Evolutionary conservation across 2,888 invertebrate species (phyloP).

Genomic region (Lochmaea capreae): DNA sequence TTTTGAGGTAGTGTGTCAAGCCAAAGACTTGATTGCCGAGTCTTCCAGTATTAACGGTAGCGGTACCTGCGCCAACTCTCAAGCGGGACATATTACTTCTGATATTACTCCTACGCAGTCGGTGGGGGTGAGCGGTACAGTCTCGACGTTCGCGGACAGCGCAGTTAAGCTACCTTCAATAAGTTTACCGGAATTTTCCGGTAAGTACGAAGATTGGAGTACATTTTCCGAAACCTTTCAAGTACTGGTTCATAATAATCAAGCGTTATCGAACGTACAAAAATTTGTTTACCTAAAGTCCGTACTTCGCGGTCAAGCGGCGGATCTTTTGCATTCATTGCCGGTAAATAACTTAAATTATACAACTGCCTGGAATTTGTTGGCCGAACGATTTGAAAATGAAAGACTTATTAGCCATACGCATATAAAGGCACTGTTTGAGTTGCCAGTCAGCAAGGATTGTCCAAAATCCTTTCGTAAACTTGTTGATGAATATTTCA

Average conservation of each 20-base stretch:
- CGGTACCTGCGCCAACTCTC: not conserved
- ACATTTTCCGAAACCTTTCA: conserved; percentile 1
- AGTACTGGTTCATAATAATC: too few relatives aligned
- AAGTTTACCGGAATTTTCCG: not conserved
- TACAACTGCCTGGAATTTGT: not conserved
- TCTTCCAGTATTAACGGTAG: not conserved
- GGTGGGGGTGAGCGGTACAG: too few relatives aligned
- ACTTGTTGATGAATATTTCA: not conserved
- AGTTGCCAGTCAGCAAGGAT: too few relatives aligned
- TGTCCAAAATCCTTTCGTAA: too few relatives aligned
- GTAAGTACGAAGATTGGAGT: not conserved
- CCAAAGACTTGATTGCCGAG: not conserved
- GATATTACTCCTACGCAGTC: too few relatives aligned
- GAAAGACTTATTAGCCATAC: too few relatives aligned
- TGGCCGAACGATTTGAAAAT: not conserved
- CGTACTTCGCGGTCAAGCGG: not conserved
- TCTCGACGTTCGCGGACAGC: too few relatives aligned
- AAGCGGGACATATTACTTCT: not conserved
- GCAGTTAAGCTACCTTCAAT: not conserved
- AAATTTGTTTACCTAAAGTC: not conserved
- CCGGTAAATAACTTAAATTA: not conserved
- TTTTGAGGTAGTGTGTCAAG: not conserved
- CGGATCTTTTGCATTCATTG: not conserved
- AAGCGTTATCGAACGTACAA: not conserved
- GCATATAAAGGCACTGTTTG: too few relatives aligned